Percentiles rank a stretch among this genome's conserved stretches.
phyloP scores from a whole-genome alignment of 2,113 vertebrate genomes.

The Otis tarda region DNA sequence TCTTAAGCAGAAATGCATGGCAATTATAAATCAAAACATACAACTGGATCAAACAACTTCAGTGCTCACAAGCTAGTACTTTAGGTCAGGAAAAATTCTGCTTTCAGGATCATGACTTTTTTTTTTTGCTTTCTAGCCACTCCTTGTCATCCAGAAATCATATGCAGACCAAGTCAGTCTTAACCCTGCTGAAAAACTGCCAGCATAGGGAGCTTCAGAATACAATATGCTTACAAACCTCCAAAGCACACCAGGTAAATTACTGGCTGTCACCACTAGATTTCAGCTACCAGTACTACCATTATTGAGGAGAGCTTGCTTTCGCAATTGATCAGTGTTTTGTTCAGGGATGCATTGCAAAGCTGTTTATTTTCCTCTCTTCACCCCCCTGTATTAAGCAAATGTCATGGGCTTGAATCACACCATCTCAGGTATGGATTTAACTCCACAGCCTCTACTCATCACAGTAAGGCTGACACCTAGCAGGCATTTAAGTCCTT shows the following conservation, averaged over 20 bases:
- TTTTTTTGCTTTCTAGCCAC: background rate
- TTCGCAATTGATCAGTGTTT: background rate
- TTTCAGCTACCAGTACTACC: background rate
- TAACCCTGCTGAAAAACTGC: background rate
- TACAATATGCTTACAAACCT: background rate
- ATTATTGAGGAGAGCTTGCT: background rate
- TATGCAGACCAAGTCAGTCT: background rate
- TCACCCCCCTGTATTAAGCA: background rate
- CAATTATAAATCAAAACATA: background rate
- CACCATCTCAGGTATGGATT: accelerated
- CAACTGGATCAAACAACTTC: background rate
- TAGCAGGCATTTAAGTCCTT: background rate
- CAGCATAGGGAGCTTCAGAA: background rate
- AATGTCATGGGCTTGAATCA: background rate
- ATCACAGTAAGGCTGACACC: background rate
- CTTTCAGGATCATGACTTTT: background rate
- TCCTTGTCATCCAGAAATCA: background rate
- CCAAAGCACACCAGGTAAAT: background rate
- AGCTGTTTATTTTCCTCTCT: background rate
- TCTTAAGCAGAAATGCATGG: background rate
- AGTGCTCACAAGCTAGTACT: background rate
- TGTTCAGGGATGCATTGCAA: background rate
- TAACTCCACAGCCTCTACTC: background rate
- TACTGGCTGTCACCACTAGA: background rate
- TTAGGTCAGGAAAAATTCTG: background rate